phyloP scores from a whole-genome alignment of 92 coral and sea anemone species.

The Meandrina meandrites region DNA sequence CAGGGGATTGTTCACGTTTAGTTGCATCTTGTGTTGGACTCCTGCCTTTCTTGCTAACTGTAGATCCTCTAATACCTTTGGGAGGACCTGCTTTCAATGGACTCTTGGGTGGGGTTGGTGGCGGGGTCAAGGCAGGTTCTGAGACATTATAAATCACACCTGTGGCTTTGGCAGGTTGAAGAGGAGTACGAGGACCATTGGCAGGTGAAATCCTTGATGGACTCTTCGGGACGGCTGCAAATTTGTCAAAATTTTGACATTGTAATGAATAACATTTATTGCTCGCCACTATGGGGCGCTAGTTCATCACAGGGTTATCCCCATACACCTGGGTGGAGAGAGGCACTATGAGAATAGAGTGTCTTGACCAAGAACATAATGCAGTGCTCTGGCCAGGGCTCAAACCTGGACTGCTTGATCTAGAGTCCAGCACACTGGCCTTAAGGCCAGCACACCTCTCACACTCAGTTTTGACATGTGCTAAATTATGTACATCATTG shows the following conservation, averaged over 20 bases:
- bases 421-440: too few relatives aligned
- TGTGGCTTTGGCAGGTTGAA: slow-evolving; percentile 65
- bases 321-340: too few relatives aligned
- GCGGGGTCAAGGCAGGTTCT: slow-evolving; percentile 31
- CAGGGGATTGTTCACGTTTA: slow-evolving; percentile 27
- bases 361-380: too few relatives aligned
- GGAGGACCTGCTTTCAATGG: slow-evolving; percentile 31
- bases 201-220: slow-evolving; percentile 37
- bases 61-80: slow-evolving; percentile 39
- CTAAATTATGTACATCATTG: too few relatives aligned
- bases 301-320: too few relatives aligned
- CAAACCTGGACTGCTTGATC: too few relatives aligned
- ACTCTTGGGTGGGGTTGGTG: slow-evolving; percentile 33
- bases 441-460: too few relatives aligned
- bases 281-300: too few relatives aligned
- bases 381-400: too few relatives aligned
- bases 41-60: slow-evolving; percentile 21
- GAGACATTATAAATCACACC: slow-evolving; percentile 62
- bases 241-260: background rate
- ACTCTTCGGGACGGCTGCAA: slow-evolving; percentile 41
- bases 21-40: slow-evolving; percentile 26
- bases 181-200: slow-evolving; percentile 67
- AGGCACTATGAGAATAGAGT: too few relatives aligned
- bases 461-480: too few relatives aligned
- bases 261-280: too few relatives aligned